Conservation (phyloP, 2,888 invertebrate species). For the Celastrina argiolus region DNA sequence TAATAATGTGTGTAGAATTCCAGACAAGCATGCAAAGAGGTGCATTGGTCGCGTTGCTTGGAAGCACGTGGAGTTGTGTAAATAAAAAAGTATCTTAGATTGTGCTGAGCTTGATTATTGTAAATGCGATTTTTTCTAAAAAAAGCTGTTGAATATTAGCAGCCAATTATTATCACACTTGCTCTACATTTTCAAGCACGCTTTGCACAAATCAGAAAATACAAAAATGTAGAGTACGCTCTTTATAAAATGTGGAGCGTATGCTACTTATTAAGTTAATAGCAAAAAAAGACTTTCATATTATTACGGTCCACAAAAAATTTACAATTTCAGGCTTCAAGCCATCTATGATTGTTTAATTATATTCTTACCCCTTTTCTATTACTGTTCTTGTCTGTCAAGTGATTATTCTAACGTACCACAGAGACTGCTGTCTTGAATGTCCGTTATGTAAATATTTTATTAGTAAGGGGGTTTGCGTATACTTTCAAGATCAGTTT, state of each 20-base stretch:
- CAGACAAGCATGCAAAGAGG: constrained; percentile 21
- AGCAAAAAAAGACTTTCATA: not conserved
- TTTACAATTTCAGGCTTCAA: no score
- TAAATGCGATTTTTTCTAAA: not conserved
- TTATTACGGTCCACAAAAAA: no score
- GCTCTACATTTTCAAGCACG: not conserved
- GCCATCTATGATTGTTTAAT: no score
- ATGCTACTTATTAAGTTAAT: not conserved
- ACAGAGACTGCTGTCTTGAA: no score
- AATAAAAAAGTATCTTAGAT: not conserved
- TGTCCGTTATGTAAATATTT: no score
- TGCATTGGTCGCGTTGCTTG: not conserved
- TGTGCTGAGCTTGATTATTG: constrained; percentile 2
- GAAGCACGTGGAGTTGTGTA: not conserved
- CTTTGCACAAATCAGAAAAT: not conserved
- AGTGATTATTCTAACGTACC: no score
- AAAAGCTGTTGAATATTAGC: not conserved
- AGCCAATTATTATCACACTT: not conserved
- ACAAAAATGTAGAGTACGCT: no score
- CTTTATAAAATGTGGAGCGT: not conserved
- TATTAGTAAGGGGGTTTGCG: no score
- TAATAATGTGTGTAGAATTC: constrained; percentile 22
- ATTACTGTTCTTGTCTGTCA: no score
- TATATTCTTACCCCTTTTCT: no score
- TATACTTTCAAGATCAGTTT: no score